Conservation (phyloP, 2,113 vertebrate genomes). For the Noturus placidus region DNA sequence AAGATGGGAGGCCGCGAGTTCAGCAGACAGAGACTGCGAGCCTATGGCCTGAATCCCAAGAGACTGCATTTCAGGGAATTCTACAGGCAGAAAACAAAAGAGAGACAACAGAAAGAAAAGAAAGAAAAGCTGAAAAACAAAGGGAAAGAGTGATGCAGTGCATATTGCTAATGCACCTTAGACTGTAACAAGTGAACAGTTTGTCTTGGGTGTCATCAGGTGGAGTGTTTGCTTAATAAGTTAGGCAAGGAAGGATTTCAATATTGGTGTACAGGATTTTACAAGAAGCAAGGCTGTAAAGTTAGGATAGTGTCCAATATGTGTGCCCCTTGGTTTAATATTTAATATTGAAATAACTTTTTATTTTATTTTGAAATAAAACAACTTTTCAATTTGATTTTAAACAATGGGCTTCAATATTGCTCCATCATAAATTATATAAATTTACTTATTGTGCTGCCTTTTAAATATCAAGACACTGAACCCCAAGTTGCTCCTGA, state of each 20-base stretch:
- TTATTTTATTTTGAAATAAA: not conserved
- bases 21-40: conserved; percentile 79
- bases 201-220: not conserved
- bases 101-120: conserved; percentile 56
- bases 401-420: not conserved
- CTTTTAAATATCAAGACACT: not conserved
- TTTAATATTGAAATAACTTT: not conserved
- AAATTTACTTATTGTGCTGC: not conserved
- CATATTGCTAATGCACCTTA: not conserved
- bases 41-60: conserved; percentile 87
- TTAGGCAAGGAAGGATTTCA: not conserved
- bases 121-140: conserved; percentile 57
- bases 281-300: not conserved
- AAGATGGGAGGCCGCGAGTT: conserved; percentile 77
- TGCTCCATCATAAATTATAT: not conserved
- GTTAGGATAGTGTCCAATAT: too few species aligned
- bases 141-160: not conserved
- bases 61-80: conserved; percentile 81
- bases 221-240: not conserved
- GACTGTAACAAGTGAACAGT: not conserved
- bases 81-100: conserved; percentile 66
- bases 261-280: not conserved
- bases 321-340: not conserved
- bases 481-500: too few species aligned
- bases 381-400: not conserved